Evolutionary conservation across 2,888 invertebrate genomes (phyloP).

Genomic region (Drosophila prolongata): DNA sequence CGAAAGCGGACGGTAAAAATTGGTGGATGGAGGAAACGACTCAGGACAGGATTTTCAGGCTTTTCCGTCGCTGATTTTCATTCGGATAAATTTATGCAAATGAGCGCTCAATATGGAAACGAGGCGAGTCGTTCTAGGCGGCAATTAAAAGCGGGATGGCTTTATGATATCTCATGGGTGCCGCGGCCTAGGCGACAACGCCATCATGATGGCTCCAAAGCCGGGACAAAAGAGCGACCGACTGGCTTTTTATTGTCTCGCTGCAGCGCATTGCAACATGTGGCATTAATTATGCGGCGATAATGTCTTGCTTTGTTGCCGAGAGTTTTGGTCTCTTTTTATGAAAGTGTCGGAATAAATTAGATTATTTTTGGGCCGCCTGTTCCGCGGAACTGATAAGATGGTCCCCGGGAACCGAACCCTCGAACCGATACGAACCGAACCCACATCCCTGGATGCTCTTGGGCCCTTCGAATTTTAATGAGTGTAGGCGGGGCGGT

Average conservation of each 20-base stretch:
- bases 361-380: constrained; percentile 70
- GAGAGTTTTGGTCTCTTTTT: constrained; percentile 66
- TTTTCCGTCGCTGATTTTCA: constrained; percentile 70
- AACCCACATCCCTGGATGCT: constrained; percentile 36
- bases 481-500: constrained; percentile 41
- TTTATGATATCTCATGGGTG: constrained; percentile 68
- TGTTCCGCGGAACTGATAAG: constrained; percentile 51
- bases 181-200: constrained; percentile 25
- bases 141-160: constrained; percentile 75
- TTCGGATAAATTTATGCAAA: constrained; percentile 75
- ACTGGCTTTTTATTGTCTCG: constrained; percentile 61
- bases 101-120: constrained; percentile 69
- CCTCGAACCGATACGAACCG: constrained; percentile 6
- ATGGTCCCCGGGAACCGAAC: constrained; percentile 12
- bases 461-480: constrained; percentile 54
- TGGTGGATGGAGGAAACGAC: constrained; percentile 20
- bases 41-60: constrained; percentile 51
- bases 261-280: constrained; percentile 70
- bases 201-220: neutral
- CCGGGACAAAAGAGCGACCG: constrained; percentile 32
- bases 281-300: constrained; percentile 79
- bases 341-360: constrained; percentile 81
- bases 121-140: constrained; percentile 53
- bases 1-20: constrained; percentile 50
- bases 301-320: constrained; percentile 76